These are phyloP conservation scores for Lasioglossum lativentre DNA, from an alignment of 2,888 invertebrate species.

Conservation along the genomic window DNA sequence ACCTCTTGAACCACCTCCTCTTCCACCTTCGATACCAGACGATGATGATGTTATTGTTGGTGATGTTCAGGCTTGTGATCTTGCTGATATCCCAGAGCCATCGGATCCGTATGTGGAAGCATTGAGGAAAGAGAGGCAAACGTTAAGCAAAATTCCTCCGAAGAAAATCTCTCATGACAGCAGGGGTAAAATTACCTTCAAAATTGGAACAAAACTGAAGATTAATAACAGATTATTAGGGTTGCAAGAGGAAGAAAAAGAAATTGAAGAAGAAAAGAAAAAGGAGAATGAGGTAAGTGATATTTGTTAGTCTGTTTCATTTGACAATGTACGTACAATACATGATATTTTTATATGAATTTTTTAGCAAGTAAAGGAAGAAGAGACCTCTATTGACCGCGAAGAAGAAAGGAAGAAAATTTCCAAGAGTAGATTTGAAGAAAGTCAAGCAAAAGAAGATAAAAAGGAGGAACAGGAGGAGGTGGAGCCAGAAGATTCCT, in stretches of 20 bases:
- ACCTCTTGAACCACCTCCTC: constrained; percentile 78
- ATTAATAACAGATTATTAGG: constrained; percentile 80
- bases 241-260: constrained; percentile 76
- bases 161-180: constrained; percentile 81
- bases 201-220: constrained; percentile 79
- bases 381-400: constrained; percentile 53
- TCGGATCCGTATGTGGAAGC: constrained; percentile 81
- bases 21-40: constrained; percentile 77
- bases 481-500: constrained; percentile 25
- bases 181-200: constrained; percentile 82
- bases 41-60: constrained; percentile 80
- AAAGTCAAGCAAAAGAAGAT: constrained; percentile 18
- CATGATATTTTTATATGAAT: background rate
- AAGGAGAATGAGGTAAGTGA: constrained; percentile 43
- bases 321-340: background rate
- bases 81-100: constrained; percentile 81
- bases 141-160: constrained; percentile 79
- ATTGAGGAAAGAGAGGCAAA: constrained; percentile 80
- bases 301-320: background rate
- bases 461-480: constrained; percentile 29
- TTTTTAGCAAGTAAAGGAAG: constrained; percentile 41
- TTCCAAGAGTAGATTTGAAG: constrained; percentile 45
- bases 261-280: constrained; percentile 64
- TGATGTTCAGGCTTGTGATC: constrained; percentile 79
- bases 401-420: constrained; percentile 54